A percentile compares a stretch with the other conserved stretches of the same genome.
Conservation (phyloP, 2,113 vertebrate species). For the rabbit (Oryctolagus cuniculus) region mOryCun1.1 NC_091432.1:191016001-191016500, state of each 20-base stretch:
- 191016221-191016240: background rate
- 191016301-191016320: background rate
- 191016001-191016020: too few species aligned
- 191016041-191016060: too few species aligned
- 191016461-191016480: background rate
- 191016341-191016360: background rate
- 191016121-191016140: too few species aligned
- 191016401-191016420: background rate
- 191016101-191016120: too few species aligned
- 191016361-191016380: background rate
- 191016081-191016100: too few species aligned
- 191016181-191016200: background rate
- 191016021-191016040: too few species aligned
- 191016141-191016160: too few species aligned
- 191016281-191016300: background rate
- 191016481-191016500: background rate
- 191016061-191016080: too few species aligned
- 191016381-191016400: background rate
- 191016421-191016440: background rate
- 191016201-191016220: background rate
- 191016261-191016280: background rate
- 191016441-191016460: background rate
- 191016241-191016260: background rate
- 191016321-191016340: background rate
- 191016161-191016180: too few species aligned